Evolutionary conservation across 2,888 invertebrate species (phyloP), one percentile per base, ranked within the genome.

Genomic region (Linnaemya vulpina): DNA sequence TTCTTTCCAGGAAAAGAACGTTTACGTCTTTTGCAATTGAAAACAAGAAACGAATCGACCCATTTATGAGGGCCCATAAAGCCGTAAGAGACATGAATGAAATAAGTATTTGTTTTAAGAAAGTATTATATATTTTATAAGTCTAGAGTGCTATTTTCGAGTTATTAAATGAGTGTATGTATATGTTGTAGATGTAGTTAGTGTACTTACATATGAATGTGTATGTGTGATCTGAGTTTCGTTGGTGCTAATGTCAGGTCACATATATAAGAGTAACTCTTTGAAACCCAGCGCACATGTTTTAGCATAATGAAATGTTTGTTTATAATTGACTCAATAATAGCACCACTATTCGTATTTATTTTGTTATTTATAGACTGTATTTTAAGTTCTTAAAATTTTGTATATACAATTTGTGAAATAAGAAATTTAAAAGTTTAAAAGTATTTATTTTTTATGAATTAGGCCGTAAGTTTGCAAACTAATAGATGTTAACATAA

Each of bases 1-100:
- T 89, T 92, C 63, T 92, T 90, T 35, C 92, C 92, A 0, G 91
- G 91, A 53, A 89, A 87, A 25, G 87, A 89, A 77, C 87, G 87
- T 35, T 73, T 87, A 62, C 87, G 89, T 3, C 88, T 89, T 68
- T 67, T 88, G 8, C 82, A 89, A 62, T 84, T 88, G 86, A 88
- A 87, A 51, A 82, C 87, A 9, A 90, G 89, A 71, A 86, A 88
- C 51, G 87, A 90, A 86, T 89, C 90, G 74, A 91, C 90, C 10
- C 88, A 90, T 80, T 88, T 91, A 84, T 91, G 86, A 49, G 11
- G 1, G 58, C 35, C 20, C 4, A 40, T 13, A 25, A 15, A 20
- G 20, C 17, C 1, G 11, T n/a, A 25, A n/a, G 11, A 55, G 35
- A n/a, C n/a, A n/a, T 8, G 30, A 49, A 55, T 15, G 0, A 9